Conservation (phyloP, 2,113 vertebrate species). For the Cynocephalus volans region DNA sequence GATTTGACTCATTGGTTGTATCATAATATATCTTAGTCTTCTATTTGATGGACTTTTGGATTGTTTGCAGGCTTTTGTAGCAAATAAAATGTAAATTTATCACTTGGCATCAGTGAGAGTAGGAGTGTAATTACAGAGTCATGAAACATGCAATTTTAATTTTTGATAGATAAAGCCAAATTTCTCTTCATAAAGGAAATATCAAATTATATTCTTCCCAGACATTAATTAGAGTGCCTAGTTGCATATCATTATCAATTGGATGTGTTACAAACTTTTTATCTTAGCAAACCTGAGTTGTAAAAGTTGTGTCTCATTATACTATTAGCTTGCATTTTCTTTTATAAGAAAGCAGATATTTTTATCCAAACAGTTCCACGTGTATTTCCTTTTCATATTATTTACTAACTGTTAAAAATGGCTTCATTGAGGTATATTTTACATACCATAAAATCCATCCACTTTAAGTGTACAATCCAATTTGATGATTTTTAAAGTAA, state of each 20-base stretch:
- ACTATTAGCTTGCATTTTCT: slow-evolving; percentile 36
- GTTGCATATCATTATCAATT: neutral
- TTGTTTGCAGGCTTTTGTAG: slow-evolving; percentile 33
- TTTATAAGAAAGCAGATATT: slow-evolving; percentile 15
- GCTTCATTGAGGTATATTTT: neutral
- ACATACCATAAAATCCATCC: neutral
- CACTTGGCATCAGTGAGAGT: neutral
- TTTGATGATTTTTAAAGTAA: neutral
- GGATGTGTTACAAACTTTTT: neutral
- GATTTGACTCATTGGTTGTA: neutral
- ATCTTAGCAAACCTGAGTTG: neutral
- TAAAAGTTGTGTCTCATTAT: neutral
- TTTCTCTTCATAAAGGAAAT: neutral
- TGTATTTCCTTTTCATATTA: neutral
- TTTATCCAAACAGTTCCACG: neutral
- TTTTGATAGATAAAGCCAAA: slow-evolving; percentile 64
- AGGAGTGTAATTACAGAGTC: slow-evolving; percentile 35
- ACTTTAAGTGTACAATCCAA: neutral
- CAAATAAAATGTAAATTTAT: slow-evolving; percentile 18
- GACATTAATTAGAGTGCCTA: neutral
- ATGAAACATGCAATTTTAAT: slow-evolving; percentile 46
- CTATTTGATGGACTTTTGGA: neutral
- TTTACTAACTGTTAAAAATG: neutral
- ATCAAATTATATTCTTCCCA: neutral
- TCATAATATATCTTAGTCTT: neutral